Conservation (phyloP, 2,113 vertebrate species). For the Ginglymostoma cirratum region DNA sequence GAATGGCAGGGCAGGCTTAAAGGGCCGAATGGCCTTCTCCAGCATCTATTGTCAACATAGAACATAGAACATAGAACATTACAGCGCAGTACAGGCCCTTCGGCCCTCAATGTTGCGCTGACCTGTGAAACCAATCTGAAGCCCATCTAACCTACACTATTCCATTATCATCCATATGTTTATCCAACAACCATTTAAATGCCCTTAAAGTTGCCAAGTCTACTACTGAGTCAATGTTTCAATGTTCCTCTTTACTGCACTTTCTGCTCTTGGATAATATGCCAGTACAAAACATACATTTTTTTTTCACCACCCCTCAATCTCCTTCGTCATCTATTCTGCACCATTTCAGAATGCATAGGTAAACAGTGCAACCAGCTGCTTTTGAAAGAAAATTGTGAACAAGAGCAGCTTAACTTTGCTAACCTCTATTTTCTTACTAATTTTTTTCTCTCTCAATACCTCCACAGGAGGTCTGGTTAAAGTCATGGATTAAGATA, state of each 20-base stretch:
- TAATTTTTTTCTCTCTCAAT: neutral
- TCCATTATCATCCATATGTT: too few species aligned
- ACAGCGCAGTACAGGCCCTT: too few species aligned
- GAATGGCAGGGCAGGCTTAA: too few species aligned
- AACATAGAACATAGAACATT: too few species aligned
- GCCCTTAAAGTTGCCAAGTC: too few species aligned
- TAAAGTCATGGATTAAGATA: neutral
- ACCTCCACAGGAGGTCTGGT: neutral
- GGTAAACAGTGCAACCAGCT: neutral
- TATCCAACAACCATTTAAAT: too few species aligned
- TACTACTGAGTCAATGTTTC: too few species aligned
- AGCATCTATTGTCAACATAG: too few species aligned
- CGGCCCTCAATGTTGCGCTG: too few species aligned
- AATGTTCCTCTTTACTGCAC: neutral
- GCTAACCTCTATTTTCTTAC: neutral
- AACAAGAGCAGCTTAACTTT: neutral
- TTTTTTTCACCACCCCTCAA: neutral
- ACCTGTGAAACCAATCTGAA: too few species aligned
- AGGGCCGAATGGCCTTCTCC: too few species aligned
- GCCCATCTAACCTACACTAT: too few species aligned
- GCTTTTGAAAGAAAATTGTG: neutral
- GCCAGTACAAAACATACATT: neutral
- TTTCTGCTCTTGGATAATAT: neutral
- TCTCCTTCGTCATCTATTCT: neutral
- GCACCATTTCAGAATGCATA: neutral